Percentiles rank a stretch among this genome's conserved stretches.
phyloP scores from a whole-genome alignment of 2,888 invertebrate species.

The Aradus depressus region DNA sequence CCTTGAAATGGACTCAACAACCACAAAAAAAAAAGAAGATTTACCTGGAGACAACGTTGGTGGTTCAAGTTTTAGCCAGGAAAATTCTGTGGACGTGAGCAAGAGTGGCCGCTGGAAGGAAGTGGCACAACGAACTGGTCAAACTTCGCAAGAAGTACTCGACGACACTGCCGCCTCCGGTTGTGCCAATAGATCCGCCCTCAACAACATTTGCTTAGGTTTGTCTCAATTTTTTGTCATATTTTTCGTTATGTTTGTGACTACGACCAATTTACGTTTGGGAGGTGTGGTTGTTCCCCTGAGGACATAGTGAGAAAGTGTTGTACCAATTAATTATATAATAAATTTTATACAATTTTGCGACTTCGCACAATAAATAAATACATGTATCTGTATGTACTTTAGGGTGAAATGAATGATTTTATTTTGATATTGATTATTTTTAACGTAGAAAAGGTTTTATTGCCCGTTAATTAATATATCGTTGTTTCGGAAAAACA shows the following conservation, averaged over 20 bases:
- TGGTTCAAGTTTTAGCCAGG: constrained; percentile 16
- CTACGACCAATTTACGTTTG: too few relatives aligned
- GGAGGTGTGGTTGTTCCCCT: too few relatives aligned
- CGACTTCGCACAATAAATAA: too few relatives aligned
- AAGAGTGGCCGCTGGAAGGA: constrained; percentile 18
- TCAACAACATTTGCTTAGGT: constrained; percentile 31
- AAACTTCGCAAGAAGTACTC: constrained; percentile 23
- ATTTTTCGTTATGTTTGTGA: constrained; percentile 10
- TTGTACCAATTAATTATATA: too few relatives aligned
- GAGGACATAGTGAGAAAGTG: too few relatives aligned
- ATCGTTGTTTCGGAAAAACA: too few relatives aligned
- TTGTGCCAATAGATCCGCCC: constrained; percentile 28
- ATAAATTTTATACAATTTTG: too few relatives aligned
- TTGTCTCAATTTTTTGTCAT: constrained; percentile 30
- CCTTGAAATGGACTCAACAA: constrained; percentile 8
- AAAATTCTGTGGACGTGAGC: constrained; percentile 18
- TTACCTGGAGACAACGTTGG: constrained; percentile 1
- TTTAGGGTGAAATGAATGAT: too few relatives aligned
- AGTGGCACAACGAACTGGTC: constrained; percentile 23
- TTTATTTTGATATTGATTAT: too few relatives aligned
- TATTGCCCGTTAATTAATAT: too few relatives aligned
- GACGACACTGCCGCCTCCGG: constrained; percentile 21
- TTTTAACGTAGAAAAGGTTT: too few relatives aligned
- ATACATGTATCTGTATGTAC: too few relatives aligned
- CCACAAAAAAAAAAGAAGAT: constrained; percentile 10